A percentile compares a stretch with the other conserved stretches of the same genome.
Evolutionary conservation across 2,797 vertebrate genomes (phyloP).

Genomic region (Eupleurogrammus muticus): DNA sequence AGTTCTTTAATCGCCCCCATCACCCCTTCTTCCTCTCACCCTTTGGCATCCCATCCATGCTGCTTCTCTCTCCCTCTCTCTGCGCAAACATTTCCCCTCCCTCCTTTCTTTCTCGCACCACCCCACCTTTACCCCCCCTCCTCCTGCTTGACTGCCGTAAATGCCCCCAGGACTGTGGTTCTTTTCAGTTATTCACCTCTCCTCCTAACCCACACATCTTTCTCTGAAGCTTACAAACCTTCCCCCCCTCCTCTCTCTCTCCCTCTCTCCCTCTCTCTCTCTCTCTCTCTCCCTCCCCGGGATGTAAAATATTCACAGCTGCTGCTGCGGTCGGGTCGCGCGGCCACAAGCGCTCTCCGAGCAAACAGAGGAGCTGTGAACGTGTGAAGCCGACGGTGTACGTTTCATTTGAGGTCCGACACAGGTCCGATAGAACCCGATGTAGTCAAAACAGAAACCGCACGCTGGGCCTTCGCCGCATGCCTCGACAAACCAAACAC

Average conservation of each 20-base stretch:
- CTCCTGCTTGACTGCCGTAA: slow-evolving; percentile 47
- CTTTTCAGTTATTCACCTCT: slow-evolving; percentile 70
- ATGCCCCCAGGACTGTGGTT: slow-evolving; percentile 74
- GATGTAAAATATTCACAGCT: slow-evolving; percentile 87
- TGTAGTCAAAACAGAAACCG: slow-evolving; percentile 81
- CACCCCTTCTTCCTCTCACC: slow-evolving; percentile 67
- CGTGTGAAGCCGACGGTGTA: slow-evolving; percentile 84
- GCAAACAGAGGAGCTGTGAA: slow-evolving; percentile 85
- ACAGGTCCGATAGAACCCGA: slow-evolving; percentile 77
- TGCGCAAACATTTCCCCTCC: slow-evolving; percentile 70
- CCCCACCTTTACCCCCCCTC: neutral
- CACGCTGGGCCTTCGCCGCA: slow-evolving; percentile 77
- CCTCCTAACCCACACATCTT: slow-evolving; percentile 60
- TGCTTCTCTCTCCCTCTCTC: slow-evolving; percentile 70
- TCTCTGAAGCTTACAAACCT: slow-evolving; percentile 54
- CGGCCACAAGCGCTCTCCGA: slow-evolving; percentile 82
- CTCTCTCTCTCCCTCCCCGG: slow-evolving; percentile 58
- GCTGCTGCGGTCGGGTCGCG: slow-evolving; percentile 84
- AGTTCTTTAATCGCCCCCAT: slow-evolving; percentile 68
- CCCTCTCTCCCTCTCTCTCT: slow-evolving; percentile 34
- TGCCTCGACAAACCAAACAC: slow-evolving; percentile 81
- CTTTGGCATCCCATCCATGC: slow-evolving; percentile 64
- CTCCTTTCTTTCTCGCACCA: neutral
- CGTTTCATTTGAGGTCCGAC: slow-evolving; percentile 84
- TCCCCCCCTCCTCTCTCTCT: slow-evolving; percentile 34